These are phyloP conservation scores for Calephelis virginiensis DNA, from an alignment of 1,140 invertebrate genomes.

Conservation along the genomic window DNA sequence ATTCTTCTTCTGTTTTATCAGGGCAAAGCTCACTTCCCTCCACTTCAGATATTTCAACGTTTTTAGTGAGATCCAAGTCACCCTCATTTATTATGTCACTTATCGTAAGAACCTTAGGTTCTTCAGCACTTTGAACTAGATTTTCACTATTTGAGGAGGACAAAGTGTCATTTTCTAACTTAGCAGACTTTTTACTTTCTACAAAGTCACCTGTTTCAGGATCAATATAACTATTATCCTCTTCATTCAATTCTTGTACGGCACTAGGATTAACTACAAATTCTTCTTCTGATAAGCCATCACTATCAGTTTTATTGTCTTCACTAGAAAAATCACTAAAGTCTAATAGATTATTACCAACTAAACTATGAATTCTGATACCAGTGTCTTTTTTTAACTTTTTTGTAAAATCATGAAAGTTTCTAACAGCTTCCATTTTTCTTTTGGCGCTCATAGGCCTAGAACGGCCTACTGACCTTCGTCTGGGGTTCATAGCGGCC, in stretches of 20 bases:
- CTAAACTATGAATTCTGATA: constrained; percentile 72
- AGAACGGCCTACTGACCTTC: constrained; percentile 46
- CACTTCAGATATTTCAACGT: constrained; percentile 73
- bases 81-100: constrained; percentile 74
- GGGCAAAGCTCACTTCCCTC: constrained; percentile 69
- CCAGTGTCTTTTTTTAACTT: constrained; percentile 77
- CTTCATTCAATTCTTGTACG: constrained; percentile 67
- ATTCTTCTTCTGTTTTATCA: constrained; percentile 61
- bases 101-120: constrained; percentile 69
- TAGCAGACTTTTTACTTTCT: constrained; percentile 45
- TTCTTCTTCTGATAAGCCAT: constrained; percentile 72
- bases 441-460: constrained; percentile 67
- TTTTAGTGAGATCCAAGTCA: constrained; percentile 69
- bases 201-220: constrained; percentile 76
- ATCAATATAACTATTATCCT: constrained; percentile 76
- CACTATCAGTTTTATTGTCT: constrained; percentile 64
- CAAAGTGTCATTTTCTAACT: constrained; percentile 25
- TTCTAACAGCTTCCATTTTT: constrained; percentile 74
- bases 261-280: constrained; percentile 73
- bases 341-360: constrained; percentile 73
- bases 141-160: constrained; percentile 24
- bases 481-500: constrained; percentile 63
- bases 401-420: constrained; percentile 76
- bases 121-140: constrained; percentile 30
- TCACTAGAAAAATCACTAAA: constrained; percentile 75